Base-by-base conservation (phyloP, 1,140 invertebrate genomes). In the Acromyrmex heyeri region DNA sequence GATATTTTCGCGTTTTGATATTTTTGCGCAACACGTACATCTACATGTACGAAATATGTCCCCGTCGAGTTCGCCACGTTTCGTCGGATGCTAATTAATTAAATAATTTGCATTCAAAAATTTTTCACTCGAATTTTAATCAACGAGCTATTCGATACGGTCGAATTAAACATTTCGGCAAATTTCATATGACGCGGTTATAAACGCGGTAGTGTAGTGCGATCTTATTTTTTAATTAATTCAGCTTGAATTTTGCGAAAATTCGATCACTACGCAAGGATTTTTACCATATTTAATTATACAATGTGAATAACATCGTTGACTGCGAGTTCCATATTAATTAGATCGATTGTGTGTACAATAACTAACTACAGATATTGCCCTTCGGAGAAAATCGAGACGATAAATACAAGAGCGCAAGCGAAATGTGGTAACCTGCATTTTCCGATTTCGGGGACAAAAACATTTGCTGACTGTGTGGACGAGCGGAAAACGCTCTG, bases 381-480 rank as follows among this genome's bases (percentile, higher is more conserved):
- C 38, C 8, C 10, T 55, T 44, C 16, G n/a, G 3, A 59, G 18
- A 48, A 27, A 61, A 59, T 30, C 53, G n/a, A 59, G n/a, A 27
- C n/a, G n/a, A 64, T 59, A 79, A 88, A 88, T 87, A 70, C 55
- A 44, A 24, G 10, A 24, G 38, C 14, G 14, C 24, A n/a, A 30
- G 16, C 30, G 30, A 34, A 24, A 75, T 53, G 34, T n/a, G 16
- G 77, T 61, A 86, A 79, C 44, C n/a, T 44, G 87, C 72, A 73
- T 89, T 85, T 83, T 78, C 73, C 73, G 82, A 85, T 85, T 78
- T 78, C 73, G 82, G n/a, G n/a, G 24, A 30, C 59, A 85, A 85
- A 85, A 85, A 85, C 73, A 77, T 85, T 81, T 86, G 76, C 85
- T 70, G 85, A 86, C 75, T 50, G 62, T 48, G 57, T 34, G 67